Evolutionary conservation across 1,140 invertebrate genomes (phyloP).

Genomic region (Pogonomyrmex barbatus): DNA sequence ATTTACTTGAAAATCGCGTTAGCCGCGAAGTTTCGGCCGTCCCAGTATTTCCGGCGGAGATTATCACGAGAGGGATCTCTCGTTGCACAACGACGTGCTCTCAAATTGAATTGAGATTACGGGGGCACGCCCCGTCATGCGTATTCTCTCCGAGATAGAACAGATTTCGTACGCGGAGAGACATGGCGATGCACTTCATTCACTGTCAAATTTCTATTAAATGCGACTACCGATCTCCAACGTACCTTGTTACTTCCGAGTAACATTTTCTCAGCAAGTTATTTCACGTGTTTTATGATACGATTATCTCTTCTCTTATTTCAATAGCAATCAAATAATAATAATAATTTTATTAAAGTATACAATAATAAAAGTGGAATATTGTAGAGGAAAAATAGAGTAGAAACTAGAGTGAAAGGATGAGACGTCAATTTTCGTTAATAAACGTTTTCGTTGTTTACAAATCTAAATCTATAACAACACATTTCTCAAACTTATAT

Average conservation of each 20-base stretch:
- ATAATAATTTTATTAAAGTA: background rate
- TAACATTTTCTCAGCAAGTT: background rate
- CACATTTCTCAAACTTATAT: too few species aligned
- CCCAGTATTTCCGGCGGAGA: slow-evolving; percentile 68
- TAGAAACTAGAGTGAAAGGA: background rate
- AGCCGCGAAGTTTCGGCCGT: slow-evolving; percentile 72
- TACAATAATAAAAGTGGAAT: background rate
- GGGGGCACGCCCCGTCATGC: slow-evolving; percentile 23
- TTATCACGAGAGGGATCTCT: slow-evolving; percentile 38
- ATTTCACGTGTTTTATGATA: background rate
- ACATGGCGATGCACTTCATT: background rate
- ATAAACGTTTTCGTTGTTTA: too few species aligned
- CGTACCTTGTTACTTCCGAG: background rate
- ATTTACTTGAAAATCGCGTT: slow-evolving; percentile 80
- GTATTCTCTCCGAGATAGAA: background rate
- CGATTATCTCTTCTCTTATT: background rate
- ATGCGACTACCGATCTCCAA: slow-evolving; percentile 8
- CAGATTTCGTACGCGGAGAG: slow-evolving; percentile 11
- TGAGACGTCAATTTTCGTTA: too few species aligned
- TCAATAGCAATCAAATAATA: background rate
- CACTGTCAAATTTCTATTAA: slow-evolving; percentile 27
- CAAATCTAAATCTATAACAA: too few species aligned
- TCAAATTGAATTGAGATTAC: slow-evolving; percentile 68
- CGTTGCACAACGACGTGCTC: slow-evolving; percentile 33
- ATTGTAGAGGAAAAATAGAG: background rate